phyloP scores from a whole-genome alignment of 2,797 vertebrate genomes.

The Hippopotamyrus pictus region DNA sequence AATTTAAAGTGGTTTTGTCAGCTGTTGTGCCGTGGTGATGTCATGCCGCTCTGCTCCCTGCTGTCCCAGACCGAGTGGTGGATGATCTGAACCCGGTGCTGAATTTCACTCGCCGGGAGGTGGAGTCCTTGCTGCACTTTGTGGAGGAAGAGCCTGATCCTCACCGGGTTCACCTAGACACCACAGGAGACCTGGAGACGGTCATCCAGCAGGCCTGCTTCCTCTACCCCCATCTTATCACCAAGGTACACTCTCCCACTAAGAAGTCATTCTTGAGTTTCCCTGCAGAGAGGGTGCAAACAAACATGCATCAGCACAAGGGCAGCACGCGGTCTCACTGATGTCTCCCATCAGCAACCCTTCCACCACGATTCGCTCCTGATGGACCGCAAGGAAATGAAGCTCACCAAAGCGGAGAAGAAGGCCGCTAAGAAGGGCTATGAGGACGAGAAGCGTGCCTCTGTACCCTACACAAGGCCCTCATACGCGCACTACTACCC shows the following conservation, averaged over 20 bases:
- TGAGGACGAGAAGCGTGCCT: constrained; percentile 95
- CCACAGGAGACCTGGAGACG: constrained; percentile 62
- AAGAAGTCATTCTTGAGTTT: not conserved
- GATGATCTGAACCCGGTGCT: constrained; percentile 96
- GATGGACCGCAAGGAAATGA: constrained; percentile 93
- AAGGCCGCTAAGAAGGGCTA: constrained; percentile 97
- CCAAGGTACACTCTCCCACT: constrained; percentile 70
- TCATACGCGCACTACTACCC: constrained; percentile 98
- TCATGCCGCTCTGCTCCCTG: not conserved
- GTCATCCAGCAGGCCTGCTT: constrained; percentile 80
- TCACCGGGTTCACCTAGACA: constrained; percentile 52
- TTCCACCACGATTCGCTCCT: constrained; percentile 95
- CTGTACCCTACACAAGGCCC: constrained; percentile 88
- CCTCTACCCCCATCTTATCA: constrained; percentile 86
- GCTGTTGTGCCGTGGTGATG: not conserved
- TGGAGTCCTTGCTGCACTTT: constrained; percentile 94
- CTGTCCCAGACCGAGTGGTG: constrained; percentile 82
- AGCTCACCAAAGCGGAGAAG: constrained; percentile 96
- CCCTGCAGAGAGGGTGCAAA: not conserved
- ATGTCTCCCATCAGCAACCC: constrained; percentile 67
- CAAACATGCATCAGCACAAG: not conserved
- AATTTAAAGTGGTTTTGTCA: not conserved
- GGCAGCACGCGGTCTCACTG: not conserved
- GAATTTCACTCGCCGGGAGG: constrained; percentile 92
- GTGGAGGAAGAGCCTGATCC: constrained; percentile 85